Evolutionary conservation across 92 coral and sea anemone genomes (phyloP).

Genomic region (Nematostella vectensis): DNA sequence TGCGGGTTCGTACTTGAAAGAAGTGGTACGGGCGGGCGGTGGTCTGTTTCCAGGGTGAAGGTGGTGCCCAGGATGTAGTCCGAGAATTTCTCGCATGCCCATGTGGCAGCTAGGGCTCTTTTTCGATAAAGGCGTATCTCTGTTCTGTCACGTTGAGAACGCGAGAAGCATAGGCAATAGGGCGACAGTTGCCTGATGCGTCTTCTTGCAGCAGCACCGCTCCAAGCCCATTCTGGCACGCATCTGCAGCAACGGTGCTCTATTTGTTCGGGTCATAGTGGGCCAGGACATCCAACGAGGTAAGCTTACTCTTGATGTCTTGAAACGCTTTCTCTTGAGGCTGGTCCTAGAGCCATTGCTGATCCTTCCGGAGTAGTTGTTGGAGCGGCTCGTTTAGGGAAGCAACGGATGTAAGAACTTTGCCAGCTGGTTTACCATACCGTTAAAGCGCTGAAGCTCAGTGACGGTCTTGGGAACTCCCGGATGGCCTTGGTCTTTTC

Average conservation of each 20-base stretch:
- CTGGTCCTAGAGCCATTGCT: constrained; percentile 20
- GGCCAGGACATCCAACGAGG: constrained; percentile 22
- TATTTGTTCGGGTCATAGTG: no score
- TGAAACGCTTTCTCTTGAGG: constrained; percentile 26
- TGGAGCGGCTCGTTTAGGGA: constrained; percentile 26
- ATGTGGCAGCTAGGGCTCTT: no score
- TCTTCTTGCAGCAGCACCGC: no score
- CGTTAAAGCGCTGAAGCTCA: no score
- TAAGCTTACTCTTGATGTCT: constrained; percentile 23
- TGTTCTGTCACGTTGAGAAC: no score
- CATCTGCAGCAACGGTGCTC: constrained; percentile 34
- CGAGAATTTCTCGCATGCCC: no score
- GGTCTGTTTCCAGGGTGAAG: constrained; percentile 16
- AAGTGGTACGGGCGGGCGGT: constrained; percentile 11
- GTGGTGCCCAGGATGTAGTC: no score
- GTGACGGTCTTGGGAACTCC: constrained; percentile 14
- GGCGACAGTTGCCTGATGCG: constrained; percentile 18
- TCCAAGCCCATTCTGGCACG: constrained; percentile 17
- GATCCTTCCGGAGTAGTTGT: constrained; percentile 18
- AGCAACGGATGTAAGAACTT: constrained; percentile 21
- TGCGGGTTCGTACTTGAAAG: constrained; percentile 9
- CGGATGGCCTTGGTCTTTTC: constrained; percentile 14
- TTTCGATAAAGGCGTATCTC: no score
- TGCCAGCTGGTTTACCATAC: constrained; percentile 21
- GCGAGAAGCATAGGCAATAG: no score